Evolutionary conservation across 2,888 invertebrate species (phyloP).

Genomic region (Leptinotarsa haldemani): DNA sequence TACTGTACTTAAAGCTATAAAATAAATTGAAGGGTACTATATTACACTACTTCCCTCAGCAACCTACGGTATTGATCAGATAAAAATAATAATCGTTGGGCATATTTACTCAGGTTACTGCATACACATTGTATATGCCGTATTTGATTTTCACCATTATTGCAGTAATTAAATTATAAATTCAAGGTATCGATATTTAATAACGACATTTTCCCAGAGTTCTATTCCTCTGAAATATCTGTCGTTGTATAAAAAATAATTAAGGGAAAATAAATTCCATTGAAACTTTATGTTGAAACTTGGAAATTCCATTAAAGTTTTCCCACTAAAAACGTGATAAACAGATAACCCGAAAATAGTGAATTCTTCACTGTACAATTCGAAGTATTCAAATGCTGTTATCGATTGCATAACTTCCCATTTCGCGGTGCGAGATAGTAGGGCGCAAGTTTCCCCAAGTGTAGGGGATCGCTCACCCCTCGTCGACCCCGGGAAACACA

Average conservation of each 20-base stretch:
- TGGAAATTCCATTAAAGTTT: conserved; percentile 47
- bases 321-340: conserved; percentile 42
- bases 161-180: neutral
- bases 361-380: conserved; percentile 50
- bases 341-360: conserved; percentile 49
- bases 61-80: too few relatives aligned
- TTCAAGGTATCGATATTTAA: neutral
- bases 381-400: conserved; percentile 60
- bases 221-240: conserved; percentile 19
- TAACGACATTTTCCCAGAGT: neutral
- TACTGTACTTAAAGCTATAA: too few relatives aligned
- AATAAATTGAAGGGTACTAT: too few relatives aligned
- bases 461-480: conserved; percentile 38
- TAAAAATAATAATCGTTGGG: too few relatives aligned
- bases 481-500: conserved; percentile 35
- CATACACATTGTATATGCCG: too few relatives aligned
- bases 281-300: conserved; percentile 37
- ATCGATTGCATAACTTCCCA: conserved; percentile 59
- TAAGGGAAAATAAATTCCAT: conserved; percentile 40
- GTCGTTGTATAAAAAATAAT: conserved; percentile 28
- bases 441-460: conserved; percentile 47
- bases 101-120: too few relatives aligned
- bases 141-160: too few relatives aligned
- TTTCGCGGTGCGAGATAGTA: conserved; percentile 40
- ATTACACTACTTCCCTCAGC: too few relatives aligned